Conservation (phyloP, 2,113 vertebrate genomes). For the rat (Rattus norvegicus) region DNA sequence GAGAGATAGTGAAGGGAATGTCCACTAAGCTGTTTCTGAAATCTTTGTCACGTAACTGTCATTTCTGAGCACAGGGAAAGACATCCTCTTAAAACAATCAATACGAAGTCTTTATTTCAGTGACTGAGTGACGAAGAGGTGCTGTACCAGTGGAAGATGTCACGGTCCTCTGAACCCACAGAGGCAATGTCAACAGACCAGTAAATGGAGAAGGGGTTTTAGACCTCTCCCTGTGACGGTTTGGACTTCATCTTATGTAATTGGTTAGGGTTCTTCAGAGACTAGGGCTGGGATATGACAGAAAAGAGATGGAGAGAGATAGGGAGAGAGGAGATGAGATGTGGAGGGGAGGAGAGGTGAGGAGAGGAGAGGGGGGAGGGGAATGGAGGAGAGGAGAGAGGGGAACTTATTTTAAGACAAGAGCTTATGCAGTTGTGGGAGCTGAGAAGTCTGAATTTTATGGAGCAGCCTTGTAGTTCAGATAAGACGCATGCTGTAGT, state of each 20-base stretch:
- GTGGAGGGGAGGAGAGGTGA: neutral
- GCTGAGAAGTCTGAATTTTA: neutral
- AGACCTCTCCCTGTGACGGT: neutral
- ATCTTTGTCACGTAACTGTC: slow-evolving; percentile 67
- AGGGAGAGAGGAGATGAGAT: neutral
- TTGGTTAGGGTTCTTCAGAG: neutral
- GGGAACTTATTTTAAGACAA: neutral
- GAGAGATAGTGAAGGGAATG: neutral
- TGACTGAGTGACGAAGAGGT: neutral
- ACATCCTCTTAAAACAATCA: slow-evolving; percentile 54
- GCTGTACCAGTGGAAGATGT: neutral
- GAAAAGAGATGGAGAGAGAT: neutral
- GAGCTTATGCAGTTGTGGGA: neutral
- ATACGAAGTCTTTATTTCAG: slow-evolving; percentile 65
- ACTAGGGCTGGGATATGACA: neutral
- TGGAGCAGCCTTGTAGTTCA: neutral
- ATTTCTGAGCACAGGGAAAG: slow-evolving; percentile 35
- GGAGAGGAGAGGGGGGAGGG: neutral
- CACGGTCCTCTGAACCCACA: neutral
- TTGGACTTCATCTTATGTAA: neutral
- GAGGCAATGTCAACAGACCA: neutral
- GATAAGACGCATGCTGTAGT: neutral
- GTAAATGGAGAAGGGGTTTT: neutral
- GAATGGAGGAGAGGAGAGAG: neutral
- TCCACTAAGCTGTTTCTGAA: slow-evolving; percentile 67